Percentiles rank a stretch among this genome's conserved stretches.
These are phyloP conservation scores for Australoheros facetus DNA, from an alignment of 2,797 vertebrate genomes.

Conservation along the genomic window DNA sequence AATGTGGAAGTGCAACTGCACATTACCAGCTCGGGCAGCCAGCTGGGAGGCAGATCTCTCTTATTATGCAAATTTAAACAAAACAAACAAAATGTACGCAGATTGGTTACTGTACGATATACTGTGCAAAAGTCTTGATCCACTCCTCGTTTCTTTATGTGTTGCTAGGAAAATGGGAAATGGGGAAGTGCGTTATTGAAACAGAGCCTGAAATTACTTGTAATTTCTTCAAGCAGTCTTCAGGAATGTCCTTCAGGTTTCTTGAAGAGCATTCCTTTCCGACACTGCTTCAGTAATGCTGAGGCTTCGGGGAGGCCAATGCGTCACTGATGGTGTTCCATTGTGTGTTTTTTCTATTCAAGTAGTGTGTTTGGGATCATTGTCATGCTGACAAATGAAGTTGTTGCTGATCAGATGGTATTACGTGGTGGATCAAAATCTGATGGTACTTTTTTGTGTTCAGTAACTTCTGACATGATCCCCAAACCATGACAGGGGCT, in stretches of 20 bases:
- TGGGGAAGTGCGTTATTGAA: neutral
- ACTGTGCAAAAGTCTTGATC: too few species aligned
- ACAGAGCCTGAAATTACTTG: neutral
- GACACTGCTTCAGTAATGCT: neutral
- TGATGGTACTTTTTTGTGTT: neutral
- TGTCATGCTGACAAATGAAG: neutral
- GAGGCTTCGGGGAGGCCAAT: neutral
- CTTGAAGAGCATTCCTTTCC: neutral
- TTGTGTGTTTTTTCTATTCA: neutral
- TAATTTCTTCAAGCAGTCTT: neutral
- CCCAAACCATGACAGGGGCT: neutral
- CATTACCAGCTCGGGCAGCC: neutral
- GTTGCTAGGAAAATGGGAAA: neutral
- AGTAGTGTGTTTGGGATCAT: neutral
- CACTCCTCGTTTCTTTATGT: neutral
- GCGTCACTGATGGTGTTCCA: neutral
- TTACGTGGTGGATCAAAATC: neutral
- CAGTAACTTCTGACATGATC: neutral
- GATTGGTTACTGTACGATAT: too few species aligned
- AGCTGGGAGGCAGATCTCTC: neutral
- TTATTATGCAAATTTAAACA: conserved; percentile 12
- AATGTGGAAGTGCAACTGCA: neutral
- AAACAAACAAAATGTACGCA: neutral
- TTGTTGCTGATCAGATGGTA: neutral
- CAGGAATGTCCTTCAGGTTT: neutral